Conservation (phyloP, 2,888 invertebrate genomes). For the Drosophila mulleri region DNA sequence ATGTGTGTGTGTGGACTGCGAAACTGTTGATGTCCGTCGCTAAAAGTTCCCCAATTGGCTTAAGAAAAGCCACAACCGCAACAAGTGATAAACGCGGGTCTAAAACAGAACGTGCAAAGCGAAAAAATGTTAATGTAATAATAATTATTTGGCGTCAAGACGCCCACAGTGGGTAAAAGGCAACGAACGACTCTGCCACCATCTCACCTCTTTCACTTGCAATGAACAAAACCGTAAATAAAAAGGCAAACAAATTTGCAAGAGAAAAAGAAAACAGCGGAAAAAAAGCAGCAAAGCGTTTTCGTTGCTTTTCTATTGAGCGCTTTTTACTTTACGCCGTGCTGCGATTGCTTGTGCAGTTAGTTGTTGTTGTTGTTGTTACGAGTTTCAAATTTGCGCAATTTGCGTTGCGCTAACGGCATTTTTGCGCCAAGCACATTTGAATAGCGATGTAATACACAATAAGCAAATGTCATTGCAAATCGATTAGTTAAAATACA, state of each 20-base stretch:
- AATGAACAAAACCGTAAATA: slow-evolving; percentile 17
- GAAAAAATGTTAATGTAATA: slow-evolving; percentile 69
- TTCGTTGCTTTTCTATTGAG: slow-evolving; percentile 30
- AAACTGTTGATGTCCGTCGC: slow-evolving; percentile 37
- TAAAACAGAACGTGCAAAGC: slow-evolving; percentile 30
- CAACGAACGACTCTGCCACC: slow-evolving; percentile 17
- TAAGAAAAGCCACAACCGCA: slow-evolving; percentile 32
- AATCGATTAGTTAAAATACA: slow-evolving; percentile 14
- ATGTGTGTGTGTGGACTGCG: neutral
- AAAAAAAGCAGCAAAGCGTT: slow-evolving; percentile 7
- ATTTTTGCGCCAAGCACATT: slow-evolving; percentile 15
- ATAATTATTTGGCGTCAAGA: slow-evolving; percentile 62
- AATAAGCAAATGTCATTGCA: slow-evolving; percentile 18
- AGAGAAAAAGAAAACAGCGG: neutral
- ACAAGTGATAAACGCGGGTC: slow-evolving; percentile 35
- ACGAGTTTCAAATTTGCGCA: slow-evolving; percentile 29
- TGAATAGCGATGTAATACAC: slow-evolving; percentile 22
- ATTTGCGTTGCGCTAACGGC: slow-evolving; percentile 14
- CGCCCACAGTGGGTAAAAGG: slow-evolving; percentile 43
- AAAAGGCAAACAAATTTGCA: slow-evolving; percentile 24
- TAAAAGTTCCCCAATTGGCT: slow-evolving; percentile 68
- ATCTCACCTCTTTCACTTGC: slow-evolving; percentile 29
- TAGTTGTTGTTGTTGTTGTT: slow-evolving; percentile 26
- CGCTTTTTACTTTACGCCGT: slow-evolving; percentile 61
- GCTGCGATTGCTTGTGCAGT: slow-evolving; percentile 23